phyloP scores from a whole-genome alignment of 2,888 invertebrate genomes.

The Himalopsyche japonica region DNA sequence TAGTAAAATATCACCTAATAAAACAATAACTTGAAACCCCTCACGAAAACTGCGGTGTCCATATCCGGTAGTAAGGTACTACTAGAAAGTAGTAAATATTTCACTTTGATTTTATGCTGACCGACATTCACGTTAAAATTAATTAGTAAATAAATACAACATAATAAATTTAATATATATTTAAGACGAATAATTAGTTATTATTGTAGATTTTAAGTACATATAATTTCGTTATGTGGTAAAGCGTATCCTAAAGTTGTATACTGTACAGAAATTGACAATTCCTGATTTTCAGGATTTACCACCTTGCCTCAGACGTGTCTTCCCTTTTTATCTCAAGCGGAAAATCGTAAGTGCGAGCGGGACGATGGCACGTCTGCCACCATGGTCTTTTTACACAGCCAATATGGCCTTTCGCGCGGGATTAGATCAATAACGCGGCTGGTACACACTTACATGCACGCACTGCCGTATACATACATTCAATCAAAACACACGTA shows the following conservation, averaged over 20 bases:
- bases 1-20: no score
- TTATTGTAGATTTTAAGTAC: no score
- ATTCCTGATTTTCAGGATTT: background rate
- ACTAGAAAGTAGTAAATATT: no score
- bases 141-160: no score
- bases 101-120: no score
- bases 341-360: background rate
- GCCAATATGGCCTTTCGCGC: constrained; percentile 36
- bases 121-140: no score
- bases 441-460: constrained; percentile 15
- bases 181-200: no score
- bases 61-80: no score
- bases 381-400: constrained; percentile 27
- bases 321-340: background rate
- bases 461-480: background rate
- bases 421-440: constrained; percentile 38
- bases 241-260: background rate
- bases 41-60: no score
- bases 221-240: background rate
- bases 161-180: no score
- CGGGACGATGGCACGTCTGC: background rate
- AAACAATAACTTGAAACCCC: no score
- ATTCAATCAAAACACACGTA: background rate
- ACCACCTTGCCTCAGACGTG: background rate
- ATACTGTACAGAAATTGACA: background rate